Conservation (phyloP, 2,888 invertebrate species). For the Drosophila neutralis region DNA sequence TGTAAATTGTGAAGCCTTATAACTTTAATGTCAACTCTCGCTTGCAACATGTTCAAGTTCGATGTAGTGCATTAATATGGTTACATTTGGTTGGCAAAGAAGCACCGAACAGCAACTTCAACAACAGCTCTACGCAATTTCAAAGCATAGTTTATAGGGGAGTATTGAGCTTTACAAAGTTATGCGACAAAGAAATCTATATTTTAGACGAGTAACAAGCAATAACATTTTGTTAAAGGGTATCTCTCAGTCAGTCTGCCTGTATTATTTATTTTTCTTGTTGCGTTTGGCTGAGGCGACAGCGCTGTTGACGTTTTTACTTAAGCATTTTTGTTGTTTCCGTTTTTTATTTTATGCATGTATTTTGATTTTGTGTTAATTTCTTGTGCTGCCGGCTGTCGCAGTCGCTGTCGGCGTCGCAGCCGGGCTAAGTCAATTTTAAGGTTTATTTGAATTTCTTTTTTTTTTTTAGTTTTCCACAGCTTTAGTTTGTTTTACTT, state of each 20-base stretch:
- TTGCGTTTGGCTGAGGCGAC: slow-evolving; percentile 31
- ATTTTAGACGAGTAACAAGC: background rate
- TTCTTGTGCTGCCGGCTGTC: slow-evolving; percentile 68
- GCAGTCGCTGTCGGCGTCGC: slow-evolving; percentile 35
- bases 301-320: slow-evolving; percentile 56
- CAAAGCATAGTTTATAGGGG: background rate
- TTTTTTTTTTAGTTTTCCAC: slow-evolving; percentile 53
- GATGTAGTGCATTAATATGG: slow-evolving; percentile 48
- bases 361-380: slow-evolving; percentile 69
- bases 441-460: slow-evolving; percentile 79
- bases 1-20: no score
- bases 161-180: background rate
- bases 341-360: slow-evolving; percentile 30
- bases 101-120: slow-evolving; percentile 12
- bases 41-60: slow-evolving; percentile 67
- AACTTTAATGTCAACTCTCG: slow-evolving; percentile 47
- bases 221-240: slow-evolving; percentile 11
- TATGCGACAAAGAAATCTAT: background rate
- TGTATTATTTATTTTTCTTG: slow-evolving; percentile 4
- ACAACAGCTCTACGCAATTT: background rate
- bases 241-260: slow-evolving; percentile 7
- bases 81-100: slow-evolving; percentile 2
- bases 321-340: slow-evolving; percentile 41
- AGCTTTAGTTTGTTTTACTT: slow-evolving; percentile 21
- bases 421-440: slow-evolving; percentile 72